phyloP scores from a whole-genome alignment of 2,797 vertebrate species.

The Miichthys miiuy region DNA sequence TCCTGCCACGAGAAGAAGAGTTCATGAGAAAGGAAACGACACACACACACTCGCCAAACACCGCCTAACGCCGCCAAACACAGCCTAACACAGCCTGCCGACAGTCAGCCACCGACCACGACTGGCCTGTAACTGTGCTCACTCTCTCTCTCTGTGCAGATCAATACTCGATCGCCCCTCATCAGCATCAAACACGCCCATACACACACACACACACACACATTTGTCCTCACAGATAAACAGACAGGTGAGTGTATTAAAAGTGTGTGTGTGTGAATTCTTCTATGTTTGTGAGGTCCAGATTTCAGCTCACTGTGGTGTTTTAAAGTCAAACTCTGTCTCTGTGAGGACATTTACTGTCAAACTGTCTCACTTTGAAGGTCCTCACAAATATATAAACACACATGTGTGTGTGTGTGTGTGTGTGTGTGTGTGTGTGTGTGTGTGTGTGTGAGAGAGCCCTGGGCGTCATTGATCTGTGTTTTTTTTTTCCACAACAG shows the following conservation, averaged over 20 bases:
- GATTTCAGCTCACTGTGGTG: too few relatives aligned
- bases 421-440: background rate
- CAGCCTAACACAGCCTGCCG: constrained; percentile 20
- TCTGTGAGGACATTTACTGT: background rate
- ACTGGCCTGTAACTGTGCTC: constrained; percentile 37
- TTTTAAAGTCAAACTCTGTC: too few relatives aligned
- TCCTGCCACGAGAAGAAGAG: constrained; percentile 74
- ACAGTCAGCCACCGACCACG: background rate
- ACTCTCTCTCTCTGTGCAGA: constrained; percentile 14
- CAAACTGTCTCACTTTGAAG: too few relatives aligned
- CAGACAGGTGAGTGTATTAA: too few relatives aligned
- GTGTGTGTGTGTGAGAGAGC: constrained; percentile 18
- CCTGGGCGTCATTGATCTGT: constrained; percentile 65
- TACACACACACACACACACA: too few relatives aligned
- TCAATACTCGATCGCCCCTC: constrained; percentile 52
- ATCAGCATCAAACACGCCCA: constrained; percentile 55
- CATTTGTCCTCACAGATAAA: background rate
- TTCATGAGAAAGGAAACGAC: constrained; percentile 23
- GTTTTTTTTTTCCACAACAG: constrained; percentile 67
- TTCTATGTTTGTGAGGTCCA: background rate
- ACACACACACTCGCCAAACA: constrained; percentile 1
- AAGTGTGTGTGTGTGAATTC: background rate
- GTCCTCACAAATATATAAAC: constrained; percentile 1
- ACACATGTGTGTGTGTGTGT: background rate
- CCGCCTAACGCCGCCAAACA: constrained; percentile 17